Conservation (phyloP, 2,797 vertebrate species). For the Muscicapa comitata region DNA sequence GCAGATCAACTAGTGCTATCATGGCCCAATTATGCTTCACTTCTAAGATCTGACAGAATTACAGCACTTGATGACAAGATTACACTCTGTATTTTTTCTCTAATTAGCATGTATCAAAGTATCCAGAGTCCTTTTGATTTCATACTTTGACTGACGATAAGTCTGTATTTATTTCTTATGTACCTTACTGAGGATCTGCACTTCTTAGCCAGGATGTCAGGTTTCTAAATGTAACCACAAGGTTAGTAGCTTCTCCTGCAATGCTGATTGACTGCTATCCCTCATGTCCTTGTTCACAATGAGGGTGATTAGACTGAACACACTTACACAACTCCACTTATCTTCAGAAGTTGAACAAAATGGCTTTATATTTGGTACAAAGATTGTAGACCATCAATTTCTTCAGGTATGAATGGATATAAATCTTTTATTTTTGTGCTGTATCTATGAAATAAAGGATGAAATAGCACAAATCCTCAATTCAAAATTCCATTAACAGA, state of each 20-base stretch:
- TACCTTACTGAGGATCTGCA: background rate
- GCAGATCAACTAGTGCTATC: background rate
- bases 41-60: conserved; percentile 53
- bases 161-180: background rate
- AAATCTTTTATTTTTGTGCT: background rate
- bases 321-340: background rate
- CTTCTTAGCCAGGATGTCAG: background rate
- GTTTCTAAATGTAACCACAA: background rate
- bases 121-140: conserved; percentile 45
- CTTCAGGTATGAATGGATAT: background rate
- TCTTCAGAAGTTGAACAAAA: background rate
- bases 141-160: background rate
- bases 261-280: background rate
- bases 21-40: background rate
- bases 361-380: background rate
- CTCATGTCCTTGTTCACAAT: background rate
- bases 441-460: background rate
- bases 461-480: background rate
- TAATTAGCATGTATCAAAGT: conserved; percentile 53
- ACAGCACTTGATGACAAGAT: conserved; percentile 10
- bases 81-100: background rate
- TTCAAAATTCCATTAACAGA: background rate
- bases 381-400: background rate
- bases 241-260: background rate
- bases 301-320: background rate